Evolutionary conservation across 2,113 vertebrate genomes (phyloP).

Genomic region (Merops nubicus): DNA sequence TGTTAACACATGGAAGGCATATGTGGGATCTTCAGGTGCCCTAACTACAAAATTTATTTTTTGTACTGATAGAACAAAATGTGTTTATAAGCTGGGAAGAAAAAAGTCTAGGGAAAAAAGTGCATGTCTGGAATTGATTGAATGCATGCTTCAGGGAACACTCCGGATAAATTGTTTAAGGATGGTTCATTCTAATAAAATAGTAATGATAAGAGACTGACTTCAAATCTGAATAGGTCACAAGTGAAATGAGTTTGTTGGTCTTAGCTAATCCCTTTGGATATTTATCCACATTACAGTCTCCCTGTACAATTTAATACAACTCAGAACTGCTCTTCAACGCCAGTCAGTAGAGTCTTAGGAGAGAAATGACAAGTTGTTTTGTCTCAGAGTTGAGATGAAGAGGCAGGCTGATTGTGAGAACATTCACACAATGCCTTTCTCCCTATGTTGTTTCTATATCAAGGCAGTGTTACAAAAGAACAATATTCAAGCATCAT

Average conservation of each 20-base stretch:
- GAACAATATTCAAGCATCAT: not conserved
- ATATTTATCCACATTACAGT: not conserved
- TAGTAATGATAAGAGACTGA: constrained; percentile 65
- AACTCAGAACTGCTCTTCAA: constrained; percentile 53
- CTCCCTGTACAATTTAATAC: not conserved
- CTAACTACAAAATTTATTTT: constrained; percentile 9
- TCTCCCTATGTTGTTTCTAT: not conserved
- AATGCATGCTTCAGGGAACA: constrained; percentile 38
- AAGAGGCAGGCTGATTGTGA: not conserved
- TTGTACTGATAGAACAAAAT: not conserved
- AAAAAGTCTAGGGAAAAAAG: not conserved
- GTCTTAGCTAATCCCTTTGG: constrained; percentile 55
- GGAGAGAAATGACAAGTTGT: constrained; percentile 57
- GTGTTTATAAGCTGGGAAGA: not conserved
- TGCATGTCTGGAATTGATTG: constrained; percentile 55
- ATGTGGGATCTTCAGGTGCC: not conserved
- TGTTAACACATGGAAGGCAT: not conserved
- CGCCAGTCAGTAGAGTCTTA: constrained; percentile 5
- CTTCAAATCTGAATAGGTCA: constrained; percentile 70
- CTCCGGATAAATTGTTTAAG: constrained; percentile 70
- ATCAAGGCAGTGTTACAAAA: not conserved
- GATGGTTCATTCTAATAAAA: constrained; percentile 72
- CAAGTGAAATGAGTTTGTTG: constrained; percentile 66
- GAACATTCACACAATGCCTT: not conserved
- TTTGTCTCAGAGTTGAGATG: not conserved